These are phyloP conservation scores for Imbricaverruca yamaguchii DNA, from an alignment of 2,888 invertebrate genomes.

Conservation along the genomic window DNA sequence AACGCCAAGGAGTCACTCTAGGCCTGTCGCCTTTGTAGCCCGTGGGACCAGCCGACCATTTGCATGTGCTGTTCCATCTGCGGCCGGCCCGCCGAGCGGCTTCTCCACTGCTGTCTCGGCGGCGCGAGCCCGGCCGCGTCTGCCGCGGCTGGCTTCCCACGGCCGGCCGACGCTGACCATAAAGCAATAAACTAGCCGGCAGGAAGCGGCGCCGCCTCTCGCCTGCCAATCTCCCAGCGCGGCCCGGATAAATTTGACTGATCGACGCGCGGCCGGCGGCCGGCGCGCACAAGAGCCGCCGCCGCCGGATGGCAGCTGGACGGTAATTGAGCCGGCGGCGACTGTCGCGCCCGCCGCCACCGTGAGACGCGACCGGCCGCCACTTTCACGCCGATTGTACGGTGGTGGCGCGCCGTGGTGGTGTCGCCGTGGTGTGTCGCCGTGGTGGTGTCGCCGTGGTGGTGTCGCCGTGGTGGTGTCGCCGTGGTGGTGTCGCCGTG, in stretches of 20 bases:
- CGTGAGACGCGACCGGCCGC: neutral
- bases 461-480: too few relatives aligned
- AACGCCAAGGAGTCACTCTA: too few relatives aligned
- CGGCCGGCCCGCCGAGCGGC: neutral
- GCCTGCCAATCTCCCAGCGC: neutral
- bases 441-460: too few relatives aligned
- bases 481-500: too few relatives aligned
- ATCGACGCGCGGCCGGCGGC: neutral
- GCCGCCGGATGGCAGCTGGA: neutral
- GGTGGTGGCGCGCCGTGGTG: too few relatives aligned
- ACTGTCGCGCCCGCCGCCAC: neutral
- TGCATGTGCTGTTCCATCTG: too few relatives aligned
- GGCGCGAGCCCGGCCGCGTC: neutral
- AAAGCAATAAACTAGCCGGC: neutral
- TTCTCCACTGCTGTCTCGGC: neutral
- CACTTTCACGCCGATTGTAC: too few relatives aligned
- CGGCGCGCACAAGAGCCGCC: neutral
- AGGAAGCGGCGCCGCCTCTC: neutral
- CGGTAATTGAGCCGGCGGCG: constrained; percentile 4
- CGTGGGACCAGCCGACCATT: too few relatives aligned
- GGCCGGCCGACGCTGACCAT: neutral
- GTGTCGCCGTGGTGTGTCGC: too few relatives aligned
- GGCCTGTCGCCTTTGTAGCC: too few relatives aligned
- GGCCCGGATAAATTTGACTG: constrained; percentile 10
- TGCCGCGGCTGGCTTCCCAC: neutral